A percentile compares a stretch with the other conserved stretches of the same genome.
These are phyloP conservation scores for Tenthredo mesomela DNA, from an alignment of 2,888 invertebrate genomes.

Conservation along the genomic window DNA sequence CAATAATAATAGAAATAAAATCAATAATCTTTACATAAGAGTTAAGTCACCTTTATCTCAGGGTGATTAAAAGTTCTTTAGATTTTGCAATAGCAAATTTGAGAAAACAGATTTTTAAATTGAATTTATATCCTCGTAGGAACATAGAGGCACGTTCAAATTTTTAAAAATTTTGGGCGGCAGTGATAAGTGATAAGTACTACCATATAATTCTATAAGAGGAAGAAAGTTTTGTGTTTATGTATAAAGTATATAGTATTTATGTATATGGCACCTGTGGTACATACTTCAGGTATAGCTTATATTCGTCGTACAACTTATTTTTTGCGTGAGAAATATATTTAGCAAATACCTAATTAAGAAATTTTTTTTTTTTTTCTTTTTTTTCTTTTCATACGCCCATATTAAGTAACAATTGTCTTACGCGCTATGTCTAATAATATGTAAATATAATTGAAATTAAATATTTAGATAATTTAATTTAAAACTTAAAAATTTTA, in stretches of 20 bases:
- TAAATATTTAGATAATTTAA: neutral
- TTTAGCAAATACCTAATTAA: neutral
- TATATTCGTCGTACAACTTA: neutral
- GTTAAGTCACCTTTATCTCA: neutral
- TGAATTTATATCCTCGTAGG: too few relatives aligned
- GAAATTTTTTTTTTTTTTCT: neutral
- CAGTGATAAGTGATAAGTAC: neutral
- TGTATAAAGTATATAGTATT: too few relatives aligned
- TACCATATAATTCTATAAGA: neutral
- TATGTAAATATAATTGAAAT: constrained; percentile 15
- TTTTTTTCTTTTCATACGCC: neutral
- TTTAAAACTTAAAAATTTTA: neutral
- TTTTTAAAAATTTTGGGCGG: neutral
- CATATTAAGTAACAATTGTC: constrained; percentile 29
- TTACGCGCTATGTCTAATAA: neutral
- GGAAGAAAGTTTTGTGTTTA: neutral
- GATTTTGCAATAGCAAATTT: constrained; percentile 20
- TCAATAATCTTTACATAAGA: neutral
- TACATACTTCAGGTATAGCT: neutral
- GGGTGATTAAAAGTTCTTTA: neutral
- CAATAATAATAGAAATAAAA: neutral
- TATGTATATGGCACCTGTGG: constrained; percentile 16
- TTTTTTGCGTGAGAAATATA: neutral
- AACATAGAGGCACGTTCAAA: too few relatives aligned
- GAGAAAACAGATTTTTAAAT: too few relatives aligned